Conservation (phyloP, 2,797 vertebrate species). For the Anguilla megastoma region DNA sequence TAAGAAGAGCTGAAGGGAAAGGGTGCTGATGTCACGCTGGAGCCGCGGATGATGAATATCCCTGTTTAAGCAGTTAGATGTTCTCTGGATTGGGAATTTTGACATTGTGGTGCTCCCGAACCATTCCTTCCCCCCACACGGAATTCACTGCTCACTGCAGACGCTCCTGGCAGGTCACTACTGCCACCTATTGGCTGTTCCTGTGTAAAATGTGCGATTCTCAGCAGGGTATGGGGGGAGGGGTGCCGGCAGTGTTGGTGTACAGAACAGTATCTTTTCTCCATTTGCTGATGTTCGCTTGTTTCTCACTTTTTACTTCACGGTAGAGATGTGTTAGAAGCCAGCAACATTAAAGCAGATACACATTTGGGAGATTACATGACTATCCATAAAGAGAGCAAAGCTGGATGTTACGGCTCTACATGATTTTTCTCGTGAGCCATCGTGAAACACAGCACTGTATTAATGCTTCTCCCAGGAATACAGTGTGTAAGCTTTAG, state of each 20-base stretch:
- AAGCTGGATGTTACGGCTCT: background rate
- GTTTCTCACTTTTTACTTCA: background rate
- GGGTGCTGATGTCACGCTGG: background rate
- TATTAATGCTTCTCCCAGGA: background rate
- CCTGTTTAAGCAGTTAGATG: conserved; percentile 26
- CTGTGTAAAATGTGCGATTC: background rate
- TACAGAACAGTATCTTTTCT: background rate
- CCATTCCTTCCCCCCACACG: background rate
- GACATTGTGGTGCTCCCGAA: background rate
- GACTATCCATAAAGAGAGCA: background rate
- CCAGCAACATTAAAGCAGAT: background rate
- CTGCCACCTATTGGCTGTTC: conserved; percentile 39
- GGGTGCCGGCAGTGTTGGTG: background rate
- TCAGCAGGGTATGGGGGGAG: background rate
- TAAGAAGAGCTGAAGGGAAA: background rate
- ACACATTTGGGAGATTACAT: background rate
- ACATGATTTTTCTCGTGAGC: background rate
- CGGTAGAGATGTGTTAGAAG: background rate
- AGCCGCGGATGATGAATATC: conserved; percentile 27
- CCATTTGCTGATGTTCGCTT: background rate
- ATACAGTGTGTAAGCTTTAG: background rate
- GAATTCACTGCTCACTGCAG: conserved; percentile 1
- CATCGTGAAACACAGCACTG: background rate
- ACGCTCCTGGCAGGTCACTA: conserved; percentile 11
- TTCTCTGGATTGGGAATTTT: conserved; percentile 28